These are phyloP conservation scores for Heliconius charithonia DNA, from an alignment of 2,888 invertebrate species.

Conservation along the genomic window DNA sequence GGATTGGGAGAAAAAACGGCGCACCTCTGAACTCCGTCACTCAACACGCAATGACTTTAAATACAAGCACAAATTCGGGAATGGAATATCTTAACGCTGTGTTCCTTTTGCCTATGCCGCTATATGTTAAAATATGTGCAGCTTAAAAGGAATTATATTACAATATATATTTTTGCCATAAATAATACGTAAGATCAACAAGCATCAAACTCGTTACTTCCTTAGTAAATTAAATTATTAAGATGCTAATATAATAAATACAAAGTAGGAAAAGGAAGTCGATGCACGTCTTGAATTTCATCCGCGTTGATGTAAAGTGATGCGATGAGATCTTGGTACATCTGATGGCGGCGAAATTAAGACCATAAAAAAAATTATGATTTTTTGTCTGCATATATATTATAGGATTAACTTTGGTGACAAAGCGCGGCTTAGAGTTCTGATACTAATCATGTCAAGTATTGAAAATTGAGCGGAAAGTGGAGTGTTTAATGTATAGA, in stretches of 20 bases:
- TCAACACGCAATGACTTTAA: too few species aligned
- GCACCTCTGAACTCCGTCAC: too few species aligned
- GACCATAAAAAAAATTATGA: background rate
- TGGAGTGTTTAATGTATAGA: too few species aligned
- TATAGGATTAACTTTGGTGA: background rate
- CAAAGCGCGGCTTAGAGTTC: background rate
- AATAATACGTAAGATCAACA: background rate
- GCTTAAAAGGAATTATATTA: background rate
- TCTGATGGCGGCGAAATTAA: background rate
- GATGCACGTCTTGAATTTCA: slow-evolving; percentile 15
- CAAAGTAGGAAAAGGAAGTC: slow-evolving; percentile 9
- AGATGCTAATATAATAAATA: background rate
- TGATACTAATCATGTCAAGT: background rate
- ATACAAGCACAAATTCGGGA: background rate
- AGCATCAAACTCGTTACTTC: background rate
- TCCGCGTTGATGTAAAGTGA: background rate
- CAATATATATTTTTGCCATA: background rate
- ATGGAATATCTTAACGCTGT: background rate
- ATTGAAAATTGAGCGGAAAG: too few species aligned
- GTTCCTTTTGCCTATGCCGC: too few species aligned
- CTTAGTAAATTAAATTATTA: background rate
- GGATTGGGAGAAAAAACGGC: too few species aligned
- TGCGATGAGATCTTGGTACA: background rate
- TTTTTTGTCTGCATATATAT: background rate
- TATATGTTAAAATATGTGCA: too few species aligned